phyloP scores from a whole-genome alignment of 2,888 invertebrate species.

The Creontiades dilutus region DNA sequence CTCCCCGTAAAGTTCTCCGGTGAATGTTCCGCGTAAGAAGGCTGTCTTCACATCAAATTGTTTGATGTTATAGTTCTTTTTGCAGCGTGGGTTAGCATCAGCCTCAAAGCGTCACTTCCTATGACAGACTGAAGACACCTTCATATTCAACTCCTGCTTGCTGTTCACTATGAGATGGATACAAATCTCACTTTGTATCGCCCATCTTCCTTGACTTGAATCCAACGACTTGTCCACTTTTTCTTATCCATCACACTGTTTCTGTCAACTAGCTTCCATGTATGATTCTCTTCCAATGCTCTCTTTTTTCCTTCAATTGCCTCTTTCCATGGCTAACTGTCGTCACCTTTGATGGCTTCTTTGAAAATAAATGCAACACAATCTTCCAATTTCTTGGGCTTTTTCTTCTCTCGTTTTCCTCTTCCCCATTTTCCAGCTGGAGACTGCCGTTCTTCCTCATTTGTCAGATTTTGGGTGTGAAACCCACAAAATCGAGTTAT shows the following conservation, averaged over 20 bases:
- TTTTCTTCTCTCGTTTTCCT: background rate
- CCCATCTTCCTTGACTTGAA: background rate
- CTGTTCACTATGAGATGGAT: too few relatives aligned
- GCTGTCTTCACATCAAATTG: conserved; percentile 18
- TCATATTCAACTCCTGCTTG: too few relatives aligned
- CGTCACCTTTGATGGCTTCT: background rate
- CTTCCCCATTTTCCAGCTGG: background rate
- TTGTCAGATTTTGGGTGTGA: background rate
- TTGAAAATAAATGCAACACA: background rate
- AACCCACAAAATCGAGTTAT: background rate
- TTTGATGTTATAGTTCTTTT: background rate
- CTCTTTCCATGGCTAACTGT: background rate
- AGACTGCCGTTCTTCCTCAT: background rate
- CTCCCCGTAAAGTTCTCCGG: conserved; percentile 68
- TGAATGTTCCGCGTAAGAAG: background rate
- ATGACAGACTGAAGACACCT: too few relatives aligned
- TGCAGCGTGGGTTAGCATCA: too few relatives aligned
- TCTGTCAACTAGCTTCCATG: background rate
- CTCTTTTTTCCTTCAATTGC: too few relatives aligned
- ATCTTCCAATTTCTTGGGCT: background rate
- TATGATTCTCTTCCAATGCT: too few relatives aligned
- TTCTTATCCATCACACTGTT: conserved; percentile 8
- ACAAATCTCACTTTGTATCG: too few relatives aligned
- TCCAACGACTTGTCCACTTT: conserved; percentile 26
- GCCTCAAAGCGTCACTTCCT: too few relatives aligned